Conservation (phyloP, 2,888 invertebrate genomes). For the Thyatira batis region DNA sequence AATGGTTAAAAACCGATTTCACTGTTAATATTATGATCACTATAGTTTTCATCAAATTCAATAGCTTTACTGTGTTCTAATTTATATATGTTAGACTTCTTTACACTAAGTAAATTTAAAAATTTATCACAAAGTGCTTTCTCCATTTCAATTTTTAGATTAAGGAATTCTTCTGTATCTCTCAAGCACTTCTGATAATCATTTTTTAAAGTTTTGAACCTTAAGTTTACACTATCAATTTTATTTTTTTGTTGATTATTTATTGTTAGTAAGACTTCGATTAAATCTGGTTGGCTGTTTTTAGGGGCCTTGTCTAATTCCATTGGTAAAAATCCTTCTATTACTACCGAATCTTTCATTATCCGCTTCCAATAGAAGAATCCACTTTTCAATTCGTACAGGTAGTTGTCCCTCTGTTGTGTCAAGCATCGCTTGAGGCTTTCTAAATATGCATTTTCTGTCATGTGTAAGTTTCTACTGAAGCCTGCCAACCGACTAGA, state of each 20-base stretch:
- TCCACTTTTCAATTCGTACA: constrained; percentile 59
- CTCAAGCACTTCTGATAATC: constrained; percentile 58
- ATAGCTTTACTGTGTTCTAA: background rate
- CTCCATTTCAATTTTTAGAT: constrained; percentile 66
- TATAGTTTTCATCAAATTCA: background rate
- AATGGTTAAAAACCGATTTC: background rate
- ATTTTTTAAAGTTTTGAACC: constrained; percentile 39
- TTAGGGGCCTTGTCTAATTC: constrained; percentile 42
- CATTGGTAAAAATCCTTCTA: constrained; percentile 66
- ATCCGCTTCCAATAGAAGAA: constrained; percentile 69
- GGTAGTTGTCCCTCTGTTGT: constrained; percentile 46
- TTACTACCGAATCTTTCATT: constrained; percentile 34
- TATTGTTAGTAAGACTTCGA: constrained; percentile 52
- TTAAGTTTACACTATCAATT: constrained; percentile 32
- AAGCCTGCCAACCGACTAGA: constrained; percentile 52
- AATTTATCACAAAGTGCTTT: constrained; percentile 59
- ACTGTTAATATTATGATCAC: background rate
- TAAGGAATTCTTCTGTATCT: constrained; percentile 65
- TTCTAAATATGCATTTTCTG: constrained; percentile 45
- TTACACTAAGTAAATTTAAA: constrained; percentile 44
- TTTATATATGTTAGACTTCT: constrained; percentile 23
- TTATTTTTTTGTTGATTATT: constrained; percentile 52
- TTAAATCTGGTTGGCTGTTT: constrained; percentile 44
- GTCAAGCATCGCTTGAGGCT: constrained; percentile 49
- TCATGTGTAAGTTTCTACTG: constrained; percentile 55